Base-by-base conservation (phyloP, 2,797 vertebrate species). In the Labeo calbasu region DNA sequence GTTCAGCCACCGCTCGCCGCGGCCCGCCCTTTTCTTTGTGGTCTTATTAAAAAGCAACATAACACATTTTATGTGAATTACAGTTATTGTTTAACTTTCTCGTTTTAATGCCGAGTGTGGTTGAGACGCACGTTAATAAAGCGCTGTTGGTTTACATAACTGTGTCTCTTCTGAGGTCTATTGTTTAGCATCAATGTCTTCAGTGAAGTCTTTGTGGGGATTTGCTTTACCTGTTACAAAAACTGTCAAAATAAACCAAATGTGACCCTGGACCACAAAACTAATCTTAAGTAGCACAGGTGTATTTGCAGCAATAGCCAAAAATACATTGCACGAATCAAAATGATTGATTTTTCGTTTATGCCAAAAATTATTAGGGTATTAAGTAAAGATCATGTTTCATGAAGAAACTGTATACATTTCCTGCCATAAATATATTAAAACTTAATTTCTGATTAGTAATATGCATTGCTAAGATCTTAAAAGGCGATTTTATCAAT, bases 1-100 rank as follows among this genome's bases (percentile, higher is more conserved):
- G 75, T 65, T 84, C 79, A 55, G 9, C 83, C 68, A 86, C 65
- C 73, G 87, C 85, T 77, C 87, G 85, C 36, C 89, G 88, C 89
- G 88, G 86, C 88, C 92, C 76, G 85, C 80, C 0, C 76, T 84
- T 85, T 81, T 87, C 86, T 95, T 97, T 97, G 96, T 97, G 96
- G 93, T 94, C 92, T 92, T 90, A 89, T 91, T 92, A 91, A 93
- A 92, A 92, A 89, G 86, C 90, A 86, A 88, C 84, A 87, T 53
- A 65, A 75, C 63, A 84, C 25, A 80, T 71, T 83, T 80, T 36
- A 48, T 70, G 15, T 53, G 48, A 51, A n/a, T 53, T 55, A 8
- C 19, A 82, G 40, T 19, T 65, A 25, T 76, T 68, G 28, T 50
- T 79, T 57, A 4, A 65, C 21, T 57, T 57, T 66, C 32, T 69